phyloP scores from a whole-genome alignment of 1,140 invertebrate genomes.

The Apis mellifera region Amel_HAv3.1 CM009942.2:4498001-4498500 shows the following conservation, averaged over 20 bases:
- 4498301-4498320: slow-evolving; percentile 44
- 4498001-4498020: no score
- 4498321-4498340: slow-evolving; percentile 47
- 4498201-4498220: neutral
- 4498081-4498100: no score
- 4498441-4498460: no score
- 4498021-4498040: no score
- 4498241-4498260: slow-evolving; percentile 52
- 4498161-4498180: neutral
- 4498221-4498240: neutral
- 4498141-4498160: no score
- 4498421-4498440: neutral
- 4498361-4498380: slow-evolving; percentile 39
- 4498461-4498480: no score
- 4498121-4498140: no score
- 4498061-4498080: no score
- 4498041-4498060: no score
- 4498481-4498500: no score
- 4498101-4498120: no score
- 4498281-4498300: slow-evolving; percentile 45
- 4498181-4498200: neutral
- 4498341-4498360: slow-evolving; percentile 38
- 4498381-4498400: slow-evolving; percentile 38
- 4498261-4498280: slow-evolving; percentile 51
- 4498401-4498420: slow-evolving; percentile 20